Evolutionary conservation across 2,888 invertebrate genomes (phyloP), one percentile per base, ranked within the genome.

Genomic region (Drosophila diplacantha): DNA sequence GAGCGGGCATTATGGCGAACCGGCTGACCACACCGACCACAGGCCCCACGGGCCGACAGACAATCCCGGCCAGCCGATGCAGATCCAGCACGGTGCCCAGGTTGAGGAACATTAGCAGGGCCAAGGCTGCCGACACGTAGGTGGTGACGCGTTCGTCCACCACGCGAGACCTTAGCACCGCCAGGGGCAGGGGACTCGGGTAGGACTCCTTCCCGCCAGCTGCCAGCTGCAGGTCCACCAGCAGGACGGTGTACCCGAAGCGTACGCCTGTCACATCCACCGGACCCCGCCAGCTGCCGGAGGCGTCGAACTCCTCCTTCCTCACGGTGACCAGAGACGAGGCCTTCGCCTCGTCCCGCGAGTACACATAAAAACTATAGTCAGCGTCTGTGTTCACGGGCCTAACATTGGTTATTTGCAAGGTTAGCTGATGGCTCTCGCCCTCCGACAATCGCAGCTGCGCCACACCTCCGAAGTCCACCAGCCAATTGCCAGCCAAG

Each of bases 11-110:
- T 53, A 94, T 90, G 6, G 93, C 41, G 83, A 93, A 95, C 83
- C 96, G 95, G 43, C 92, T 92, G 12, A 91, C 85, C 85, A 95
- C 91, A 18, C 95, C 95, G 63, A 95, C 93, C 4, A 89, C 85
- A 0, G 95, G 95, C 0, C 94, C 95, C 22, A 95, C 88, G 0
- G 96, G 96, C 70, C 90, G 90, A 61, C 90, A 91, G 3, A 95
- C 71, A 9, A 92, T 93, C 5, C 90, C 89, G 69, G 90, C 90
- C 24, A 96, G 90, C 0, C 93, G 91, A 1, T 90, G 88, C 91
- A 94, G 92, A 84, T 96, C 93, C 87, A 96, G 90, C 0, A 95
- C 94, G 84, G 95, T 95, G 1, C 96, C 96, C 89, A 96, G 95
- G 89, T 95, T 96, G 68, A 96, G 92, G 85, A 95, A 96, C 83